Conservation (phyloP, 2,113 vertebrate species). For the Oryzias melastigma region DNA sequence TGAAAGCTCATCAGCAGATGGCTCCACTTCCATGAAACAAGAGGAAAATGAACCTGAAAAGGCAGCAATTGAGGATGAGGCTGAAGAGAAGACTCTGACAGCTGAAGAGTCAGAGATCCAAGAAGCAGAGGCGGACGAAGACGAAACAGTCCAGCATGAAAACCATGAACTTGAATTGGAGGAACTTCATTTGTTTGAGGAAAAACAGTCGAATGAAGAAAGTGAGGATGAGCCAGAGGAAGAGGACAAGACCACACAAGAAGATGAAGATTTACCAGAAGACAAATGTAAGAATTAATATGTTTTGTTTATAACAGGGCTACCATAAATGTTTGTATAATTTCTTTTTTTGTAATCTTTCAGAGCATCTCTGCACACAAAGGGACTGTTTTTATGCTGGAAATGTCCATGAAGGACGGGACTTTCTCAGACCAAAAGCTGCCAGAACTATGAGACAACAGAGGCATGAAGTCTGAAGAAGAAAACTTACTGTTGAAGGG, state of each 20-base stretch:
- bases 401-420: conserved; percentile 38
- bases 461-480: too few species aligned
- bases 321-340: too few species aligned
- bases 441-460: too few species aligned
- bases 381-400: conserved; percentile 13
- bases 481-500: too few species aligned
- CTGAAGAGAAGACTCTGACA: conserved; percentile 7
- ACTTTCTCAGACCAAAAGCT: conserved; percentile 11
- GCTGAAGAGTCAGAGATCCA: not conserved
- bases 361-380: conserved; percentile 32
- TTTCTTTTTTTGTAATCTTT: conserved; percentile 5
- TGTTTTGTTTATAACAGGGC: too few species aligned
- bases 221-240: conserved; percentile 31
- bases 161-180: not conserved
- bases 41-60: conserved; percentile 1
- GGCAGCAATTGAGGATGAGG: conserved; percentile 2
- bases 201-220: conserved; percentile 11
- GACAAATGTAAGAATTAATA: conserved; percentile 48
- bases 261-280: conserved; percentile 32
- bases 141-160: not conserved
- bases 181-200: conserved; percentile 3
- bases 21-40: not conserved
- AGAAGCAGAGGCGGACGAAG: not conserved
- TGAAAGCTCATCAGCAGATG: too few species aligned
- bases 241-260: conserved; percentile 26